Evolutionary conservation across 2,888 invertebrate genomes (phyloP).

Genomic region (Nemoura dubitans): DNA sequence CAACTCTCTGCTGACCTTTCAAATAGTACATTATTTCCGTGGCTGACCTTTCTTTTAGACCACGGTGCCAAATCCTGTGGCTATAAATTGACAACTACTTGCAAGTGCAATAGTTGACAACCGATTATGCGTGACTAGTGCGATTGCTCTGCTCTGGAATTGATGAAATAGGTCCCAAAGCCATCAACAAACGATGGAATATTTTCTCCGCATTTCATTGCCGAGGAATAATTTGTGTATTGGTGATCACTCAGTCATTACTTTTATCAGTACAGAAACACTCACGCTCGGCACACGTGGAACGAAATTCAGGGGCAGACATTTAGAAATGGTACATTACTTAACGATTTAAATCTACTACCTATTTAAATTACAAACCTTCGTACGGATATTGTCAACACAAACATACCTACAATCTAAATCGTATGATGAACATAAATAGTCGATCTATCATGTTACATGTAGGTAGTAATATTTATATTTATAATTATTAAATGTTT

Average conservation of each 20-base stretch:
- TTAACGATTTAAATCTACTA: neutral
- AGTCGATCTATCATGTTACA: neutral
- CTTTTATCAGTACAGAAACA: neutral
- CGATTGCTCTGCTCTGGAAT: neutral
- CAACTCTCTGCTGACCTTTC: neutral
- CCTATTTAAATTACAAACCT: neutral
- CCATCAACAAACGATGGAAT: neutral
- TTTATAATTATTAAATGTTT: neutral
- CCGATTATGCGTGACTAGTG: conserved; percentile 12
- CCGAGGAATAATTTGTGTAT: neutral
- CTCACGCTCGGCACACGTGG: neutral
- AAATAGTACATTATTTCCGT: conserved; percentile 12
- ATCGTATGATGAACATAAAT: too few species aligned
- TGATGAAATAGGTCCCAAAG: neutral
- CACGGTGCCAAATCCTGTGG: neutral
- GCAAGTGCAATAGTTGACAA: conserved; percentile 5
- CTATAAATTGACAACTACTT: neutral
- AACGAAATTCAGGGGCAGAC: neutral
- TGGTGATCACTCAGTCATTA: neutral
- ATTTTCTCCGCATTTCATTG: neutral
- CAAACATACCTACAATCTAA: neutral
- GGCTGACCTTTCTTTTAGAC: neutral
- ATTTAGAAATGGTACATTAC: neutral
- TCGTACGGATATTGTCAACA: neutral
- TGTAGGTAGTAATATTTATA: neutral